Percentiles rank a stretch among this genome's conserved stretches.
Evolutionary conservation across 2,888 invertebrate species (phyloP).

Genomic region (Gasteruption jaculator): DNA sequence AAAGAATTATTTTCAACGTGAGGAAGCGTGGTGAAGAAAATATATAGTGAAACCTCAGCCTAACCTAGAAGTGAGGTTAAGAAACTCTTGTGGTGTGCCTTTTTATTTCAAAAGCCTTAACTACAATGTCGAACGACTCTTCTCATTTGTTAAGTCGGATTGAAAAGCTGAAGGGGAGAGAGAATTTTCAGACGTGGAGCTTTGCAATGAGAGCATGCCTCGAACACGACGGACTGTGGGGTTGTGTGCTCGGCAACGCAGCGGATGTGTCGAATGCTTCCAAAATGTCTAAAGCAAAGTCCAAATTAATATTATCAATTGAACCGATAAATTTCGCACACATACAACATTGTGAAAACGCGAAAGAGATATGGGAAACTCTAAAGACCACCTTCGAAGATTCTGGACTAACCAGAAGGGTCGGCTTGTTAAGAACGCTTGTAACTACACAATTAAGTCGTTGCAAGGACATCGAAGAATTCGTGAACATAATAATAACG

Average conservation of each 20-base stretch:
- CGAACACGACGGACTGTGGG: conserved; percentile 15
- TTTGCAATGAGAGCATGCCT: conserved; percentile 14
- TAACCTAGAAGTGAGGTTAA: too few species aligned
- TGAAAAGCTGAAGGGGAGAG: conserved; percentile 10
- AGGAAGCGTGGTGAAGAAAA: too few species aligned
- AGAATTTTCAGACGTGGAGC: conserved; percentile 18
- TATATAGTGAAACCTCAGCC: too few species aligned
- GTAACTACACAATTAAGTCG: conserved; percentile 28
- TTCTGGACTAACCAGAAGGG: conserved; percentile 32
- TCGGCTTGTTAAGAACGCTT: conserved; percentile 29
- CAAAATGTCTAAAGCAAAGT: conserved; percentile 19
- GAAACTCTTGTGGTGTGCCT: too few species aligned
- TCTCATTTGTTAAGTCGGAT: too few species aligned
- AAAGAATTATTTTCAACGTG: too few species aligned
- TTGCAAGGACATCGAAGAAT: conserved; percentile 30
- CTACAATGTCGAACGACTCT: too few species aligned
- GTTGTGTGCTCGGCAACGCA: conserved; percentile 8
- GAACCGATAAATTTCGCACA: conserved; percentile 31
- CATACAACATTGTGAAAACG: too few species aligned
- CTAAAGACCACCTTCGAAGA: conserved; percentile 32
- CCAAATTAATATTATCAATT: conserved; percentile 29
- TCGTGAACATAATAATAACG: conserved; percentile 31
- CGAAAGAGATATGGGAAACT: conserved; percentile 32
- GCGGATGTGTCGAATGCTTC: conserved; percentile 4
- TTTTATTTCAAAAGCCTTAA: too few species aligned